Evolutionary conservation across 2,888 invertebrate genomes (phyloP), one percentile per base, ranked within the genome.

Genomic region (Apotomis turbidana): DNA sequence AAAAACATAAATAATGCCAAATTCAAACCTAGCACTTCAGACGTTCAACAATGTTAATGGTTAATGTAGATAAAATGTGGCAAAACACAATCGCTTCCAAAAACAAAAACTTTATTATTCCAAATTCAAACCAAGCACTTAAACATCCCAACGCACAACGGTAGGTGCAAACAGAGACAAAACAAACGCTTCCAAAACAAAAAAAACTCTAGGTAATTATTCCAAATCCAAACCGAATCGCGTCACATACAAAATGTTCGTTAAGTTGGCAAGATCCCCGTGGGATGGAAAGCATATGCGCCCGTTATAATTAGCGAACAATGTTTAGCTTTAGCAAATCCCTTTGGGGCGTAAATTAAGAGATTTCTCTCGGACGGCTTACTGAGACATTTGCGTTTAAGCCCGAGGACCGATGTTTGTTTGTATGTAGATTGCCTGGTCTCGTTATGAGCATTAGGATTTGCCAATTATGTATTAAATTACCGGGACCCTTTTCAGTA

Each of bases 271-370:
- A 78, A 82, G 87, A 92, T 88, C 91, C 89, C 83, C 92, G 92
- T 93, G 93, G 89, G 92, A 93, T 85, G 75, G 74, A 75, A 71
- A 85, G 86, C 93, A 92, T 90, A 90, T 92, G 93, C 85, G 89
- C 88, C 89, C 85, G 90, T 92, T 92, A 93, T 93, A 93, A 93
- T 93, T 93, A 93, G 93, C 92, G 90, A 90, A 90, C 93, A 93
- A 91, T 93, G 93, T 93, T 93, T 93, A 91, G 93, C 91, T 93
- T 93, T 90, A 87, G 85, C 87, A 90, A 93, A 93, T 93, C 93
- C 93, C 90, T 90, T 88, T 87, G 90, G 93, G 92, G 90, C 93
- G 91, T 93, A 93, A 93, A 93, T 93, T 93, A 93, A 93, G 92
- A 93, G 92, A 93, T 92, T 91, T 88, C 80, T 83, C 82, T 79